These are phyloP conservation scores for Nomia melanderi DNA, from an alignment of 1,140 invertebrate genomes.

Conservation along the genomic window DNA sequence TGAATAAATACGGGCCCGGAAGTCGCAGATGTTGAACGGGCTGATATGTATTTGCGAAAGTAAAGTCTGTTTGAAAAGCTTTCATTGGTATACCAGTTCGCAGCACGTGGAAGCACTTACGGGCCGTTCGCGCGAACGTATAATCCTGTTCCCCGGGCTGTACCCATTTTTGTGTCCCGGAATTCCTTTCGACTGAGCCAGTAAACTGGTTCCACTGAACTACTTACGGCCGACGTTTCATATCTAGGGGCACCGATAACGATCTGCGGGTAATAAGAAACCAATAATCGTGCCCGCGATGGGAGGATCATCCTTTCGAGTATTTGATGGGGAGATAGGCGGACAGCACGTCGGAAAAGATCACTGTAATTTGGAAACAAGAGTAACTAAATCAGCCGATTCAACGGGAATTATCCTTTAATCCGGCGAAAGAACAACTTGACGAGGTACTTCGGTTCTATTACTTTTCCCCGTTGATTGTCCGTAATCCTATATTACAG, in stretches of 20 bases:
- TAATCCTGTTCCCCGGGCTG: background rate
- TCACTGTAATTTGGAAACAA: slow-evolving; percentile 2
- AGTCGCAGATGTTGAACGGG: background rate
- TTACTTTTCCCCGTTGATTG: background rate
- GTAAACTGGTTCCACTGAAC: slow-evolving; percentile 6
- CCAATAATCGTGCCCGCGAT: background rate
- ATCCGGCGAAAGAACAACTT: background rate
- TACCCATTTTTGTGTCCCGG: background rate
- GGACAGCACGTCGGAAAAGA: background rate
- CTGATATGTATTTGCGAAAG: background rate
- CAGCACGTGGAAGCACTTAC: background rate
- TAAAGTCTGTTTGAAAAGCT: background rate
- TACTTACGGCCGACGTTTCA: background rate
- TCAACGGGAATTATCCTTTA: background rate
- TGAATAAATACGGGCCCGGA: background rate
- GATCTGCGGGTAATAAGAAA: background rate
- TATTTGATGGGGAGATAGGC: background rate
- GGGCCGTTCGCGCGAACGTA: background rate
- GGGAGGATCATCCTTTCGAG: background rate
- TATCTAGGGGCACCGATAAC: background rate
- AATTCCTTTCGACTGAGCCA: slow-evolving; percentile 2
- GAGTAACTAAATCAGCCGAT: background rate
- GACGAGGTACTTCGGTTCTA: background rate
- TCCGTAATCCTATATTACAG: background rate
- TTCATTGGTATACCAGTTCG: background rate